Evolutionary conservation across 2,797 vertebrate genomes (phyloP), one percentile per base, ranked within the genome.

Genomic region (Craterocephalus amniculus): DNA sequence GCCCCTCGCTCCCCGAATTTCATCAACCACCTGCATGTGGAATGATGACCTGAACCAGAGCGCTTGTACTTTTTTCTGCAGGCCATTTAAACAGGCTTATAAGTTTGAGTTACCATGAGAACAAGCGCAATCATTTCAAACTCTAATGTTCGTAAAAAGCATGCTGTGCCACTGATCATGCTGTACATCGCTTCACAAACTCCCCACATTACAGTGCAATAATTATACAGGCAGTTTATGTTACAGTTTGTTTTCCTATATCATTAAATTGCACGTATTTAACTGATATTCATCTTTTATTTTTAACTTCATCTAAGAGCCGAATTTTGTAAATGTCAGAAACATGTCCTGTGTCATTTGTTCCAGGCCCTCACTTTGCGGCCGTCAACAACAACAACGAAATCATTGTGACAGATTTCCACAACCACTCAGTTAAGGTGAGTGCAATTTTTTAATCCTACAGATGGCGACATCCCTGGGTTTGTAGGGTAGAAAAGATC

Each of bases 381-480:
- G 98, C 98, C 70, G 96, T 99, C 69, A 99, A 99, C 93, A 97
- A 95, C 92, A 99, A 98, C 92, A 99, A 99, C 90, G 97, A 99
- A 93, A 98, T 99, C 79, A 99, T 99, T 59, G 89, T 99, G 70
- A 99, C 97, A 7, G 98, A 99, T 91, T 99, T 99, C 91, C 98
- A 99, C 91, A 99, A 99, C 87, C 98, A 99, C 92, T 99, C 97
- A 73, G 98, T 99, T 70, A 99, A 99, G 96, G 97, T 98, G 93
- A 69, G 88, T 20, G 7, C n/a, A 36, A 1, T 2, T 1, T 24
- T 9, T 45, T 2, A 52, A 20, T 43, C 6, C 40, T 43, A 43
- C 40, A 43, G 4, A 43, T 1, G 12, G 48, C 18, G 11, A 51
- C 48, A 26, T 51, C 24, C 3, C 7, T 26, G 22, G 22, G 48